Conservation (phyloP, 2,888 invertebrate genomes). For the Zaprionus obscuricornis region DNA sequence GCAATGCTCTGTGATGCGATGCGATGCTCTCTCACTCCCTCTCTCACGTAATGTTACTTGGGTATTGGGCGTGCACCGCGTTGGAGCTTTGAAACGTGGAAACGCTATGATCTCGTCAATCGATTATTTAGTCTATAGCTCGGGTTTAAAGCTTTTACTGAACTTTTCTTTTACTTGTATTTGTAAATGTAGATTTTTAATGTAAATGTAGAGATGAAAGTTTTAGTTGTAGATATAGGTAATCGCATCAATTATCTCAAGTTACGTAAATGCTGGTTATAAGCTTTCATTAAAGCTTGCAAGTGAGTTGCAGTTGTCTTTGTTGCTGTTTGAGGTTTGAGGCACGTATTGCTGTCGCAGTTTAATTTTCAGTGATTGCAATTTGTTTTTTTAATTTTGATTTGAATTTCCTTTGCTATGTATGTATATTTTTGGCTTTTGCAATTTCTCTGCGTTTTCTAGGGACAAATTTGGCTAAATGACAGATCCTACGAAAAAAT, state of each 20-base stretch:
- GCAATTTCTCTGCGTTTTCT: constrained; percentile 53
- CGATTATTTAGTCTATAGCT: constrained; percentile 28
- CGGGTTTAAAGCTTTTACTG: constrained; percentile 57
- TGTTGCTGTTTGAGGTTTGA: constrained; percentile 31
- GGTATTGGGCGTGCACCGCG: constrained; percentile 64
- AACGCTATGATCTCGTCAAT: constrained; percentile 25
- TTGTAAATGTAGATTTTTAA: constrained; percentile 2
- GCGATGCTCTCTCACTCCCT: constrained; percentile 30
- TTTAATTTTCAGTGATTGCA: constrained; percentile 19
- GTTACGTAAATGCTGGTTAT: constrained; percentile 65
- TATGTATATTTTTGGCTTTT: constrained; percentile 16
- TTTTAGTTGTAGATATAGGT: constrained; percentile 31
- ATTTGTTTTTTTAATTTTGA: constrained; percentile 55
- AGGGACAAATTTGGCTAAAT: constrained; percentile 3
- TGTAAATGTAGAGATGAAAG: constrained; percentile 24
- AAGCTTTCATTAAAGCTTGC: constrained; percentile 56
- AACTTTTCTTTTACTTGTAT: constrained; percentile 48
- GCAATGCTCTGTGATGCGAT: constrained; percentile 17
- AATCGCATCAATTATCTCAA: constrained; percentile 54
- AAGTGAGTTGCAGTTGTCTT: constrained; percentile 38
- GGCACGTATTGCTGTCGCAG: constrained; percentile 51
- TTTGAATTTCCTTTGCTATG: constrained; percentile 43
- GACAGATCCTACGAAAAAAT: constrained; percentile 37
- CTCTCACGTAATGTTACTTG: constrained; percentile 21
- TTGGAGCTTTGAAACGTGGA: constrained; percentile 31